These are phyloP conservation scores for Myotis davidii DNA, from an alignment of 2,113 vertebrate genomes.

Conservation along the genomic window DNA sequence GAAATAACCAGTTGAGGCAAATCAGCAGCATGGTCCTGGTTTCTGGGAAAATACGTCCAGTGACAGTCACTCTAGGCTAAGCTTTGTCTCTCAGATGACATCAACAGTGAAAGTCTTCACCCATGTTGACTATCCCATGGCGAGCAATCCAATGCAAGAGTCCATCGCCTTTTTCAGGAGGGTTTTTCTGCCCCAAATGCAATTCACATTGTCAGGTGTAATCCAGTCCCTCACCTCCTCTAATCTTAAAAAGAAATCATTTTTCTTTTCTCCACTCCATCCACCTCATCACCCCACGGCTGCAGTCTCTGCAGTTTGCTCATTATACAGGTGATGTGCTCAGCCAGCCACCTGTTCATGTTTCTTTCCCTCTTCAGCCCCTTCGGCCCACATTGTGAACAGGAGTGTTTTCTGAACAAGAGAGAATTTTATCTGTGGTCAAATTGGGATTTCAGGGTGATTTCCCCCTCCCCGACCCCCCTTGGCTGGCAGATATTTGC, in stretches of 20 bases:
- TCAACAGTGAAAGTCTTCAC: neutral
- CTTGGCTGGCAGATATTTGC: conserved; percentile 29
- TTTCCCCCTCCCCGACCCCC: fast-evolving
- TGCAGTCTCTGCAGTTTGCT: neutral
- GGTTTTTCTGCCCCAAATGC: neutral
- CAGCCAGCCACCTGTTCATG: neutral
- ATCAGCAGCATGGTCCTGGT: neutral
- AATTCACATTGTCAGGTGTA: neutral
- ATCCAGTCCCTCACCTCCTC: neutral
- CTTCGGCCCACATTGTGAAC: neutral
- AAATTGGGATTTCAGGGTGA: conserved; percentile 17
- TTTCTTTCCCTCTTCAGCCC: neutral
- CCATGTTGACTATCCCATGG: neutral
- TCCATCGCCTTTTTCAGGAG: neutral
- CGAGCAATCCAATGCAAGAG: neutral
- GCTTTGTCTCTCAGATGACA: neutral
- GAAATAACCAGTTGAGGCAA: neutral
- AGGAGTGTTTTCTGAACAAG: neutral
- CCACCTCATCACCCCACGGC: neutral
- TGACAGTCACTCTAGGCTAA: neutral
- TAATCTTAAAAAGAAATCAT: neutral
- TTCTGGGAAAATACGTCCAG: neutral
- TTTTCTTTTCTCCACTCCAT: neutral
- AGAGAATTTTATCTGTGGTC: conserved; percentile 37
- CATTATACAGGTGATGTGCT: neutral